These are phyloP conservation scores for Spodoptera frugiperda DNA, from an alignment of 1,140 invertebrate genomes.

Conservation along the genomic window DNA sequence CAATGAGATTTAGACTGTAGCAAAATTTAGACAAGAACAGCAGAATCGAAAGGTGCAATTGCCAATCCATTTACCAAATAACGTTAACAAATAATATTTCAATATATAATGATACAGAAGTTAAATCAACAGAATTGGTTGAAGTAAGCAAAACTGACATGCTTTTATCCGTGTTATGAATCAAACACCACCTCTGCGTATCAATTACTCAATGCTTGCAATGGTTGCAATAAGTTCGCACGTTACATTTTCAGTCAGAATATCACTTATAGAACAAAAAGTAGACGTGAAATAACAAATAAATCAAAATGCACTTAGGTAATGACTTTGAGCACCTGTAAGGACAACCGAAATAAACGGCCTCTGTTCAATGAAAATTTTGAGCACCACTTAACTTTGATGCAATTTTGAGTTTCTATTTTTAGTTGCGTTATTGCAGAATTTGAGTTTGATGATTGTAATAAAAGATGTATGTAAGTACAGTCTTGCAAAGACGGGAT, in stretches of 20 bases:
- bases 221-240: conserved; percentile 30
- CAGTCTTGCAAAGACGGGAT: too few species aligned
- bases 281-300: neutral
- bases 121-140: conserved; percentile 23
- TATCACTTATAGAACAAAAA: conserved; percentile 15
- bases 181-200: conserved; percentile 14
- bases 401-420: too few species aligned
- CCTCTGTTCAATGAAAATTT: neutral
- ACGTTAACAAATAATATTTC: conserved; percentile 30
- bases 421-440: too few species aligned
- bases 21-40: neutral
- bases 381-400: neutral
- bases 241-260: conserved; percentile 5
- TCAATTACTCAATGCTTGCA: conserved; percentile 31
- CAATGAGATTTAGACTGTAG: too few species aligned
- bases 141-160: conserved; percentile 39
- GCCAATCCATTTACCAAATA: conserved; percentile 21
- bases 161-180: conserved; percentile 35
- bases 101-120: conserved; percentile 28
- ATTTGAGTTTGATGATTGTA: too few species aligned
- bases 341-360: neutral
- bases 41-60: conserved; percentile 2
- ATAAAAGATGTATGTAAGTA: neutral
- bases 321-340: conserved; percentile 1
- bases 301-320: conserved; percentile 19